A percentile compares a stretch with the other conserved stretches of the same genome.
These are phyloP conservation scores for Ctenodactylus gundi DNA, from an alignment of 2,113 vertebrate species.

Conservation along the genomic window DNA sequence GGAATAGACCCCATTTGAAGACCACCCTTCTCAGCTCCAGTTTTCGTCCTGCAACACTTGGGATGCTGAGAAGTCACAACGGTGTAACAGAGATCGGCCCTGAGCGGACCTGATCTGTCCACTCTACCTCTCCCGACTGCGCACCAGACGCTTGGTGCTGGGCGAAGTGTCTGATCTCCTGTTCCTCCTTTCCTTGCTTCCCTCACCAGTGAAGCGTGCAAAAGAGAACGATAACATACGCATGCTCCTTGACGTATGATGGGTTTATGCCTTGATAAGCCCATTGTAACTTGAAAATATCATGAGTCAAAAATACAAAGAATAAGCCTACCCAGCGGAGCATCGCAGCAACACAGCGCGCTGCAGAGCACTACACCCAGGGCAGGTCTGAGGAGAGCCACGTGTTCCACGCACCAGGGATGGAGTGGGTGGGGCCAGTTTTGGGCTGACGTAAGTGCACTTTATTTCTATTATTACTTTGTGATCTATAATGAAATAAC, in stretches of 20 bases:
- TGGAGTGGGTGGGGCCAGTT: too few relatives aligned
- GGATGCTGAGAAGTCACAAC: not conserved
- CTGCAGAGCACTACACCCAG: too few relatives aligned
- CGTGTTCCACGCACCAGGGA: too few relatives aligned
- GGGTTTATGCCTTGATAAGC: not conserved
- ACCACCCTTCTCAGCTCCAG: not conserved
- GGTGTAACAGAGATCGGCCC: not conserved
- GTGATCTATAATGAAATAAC: too few relatives aligned
- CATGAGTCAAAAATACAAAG: not conserved
- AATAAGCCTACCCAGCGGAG: not conserved
- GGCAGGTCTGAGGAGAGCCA: too few relatives aligned
- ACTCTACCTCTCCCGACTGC: not conserved
- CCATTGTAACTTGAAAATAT: not conserved
- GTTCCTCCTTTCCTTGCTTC: not conserved
- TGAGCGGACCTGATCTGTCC: not conserved
- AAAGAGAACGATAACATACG: not conserved
- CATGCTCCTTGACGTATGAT: not conserved
- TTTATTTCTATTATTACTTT: too few relatives aligned
- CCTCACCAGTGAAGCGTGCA: not conserved
- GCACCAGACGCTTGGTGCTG: not conserved
- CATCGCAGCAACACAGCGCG: not conserved
- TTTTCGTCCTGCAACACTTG: not conserved
- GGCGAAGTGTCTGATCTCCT: not conserved
- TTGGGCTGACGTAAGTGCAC: too few relatives aligned
- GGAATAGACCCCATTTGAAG: not conserved